These are phyloP conservation scores for Lacerta agilis DNA, from an alignment of 2,797 vertebrate species.

Conservation along the genomic window DNA sequence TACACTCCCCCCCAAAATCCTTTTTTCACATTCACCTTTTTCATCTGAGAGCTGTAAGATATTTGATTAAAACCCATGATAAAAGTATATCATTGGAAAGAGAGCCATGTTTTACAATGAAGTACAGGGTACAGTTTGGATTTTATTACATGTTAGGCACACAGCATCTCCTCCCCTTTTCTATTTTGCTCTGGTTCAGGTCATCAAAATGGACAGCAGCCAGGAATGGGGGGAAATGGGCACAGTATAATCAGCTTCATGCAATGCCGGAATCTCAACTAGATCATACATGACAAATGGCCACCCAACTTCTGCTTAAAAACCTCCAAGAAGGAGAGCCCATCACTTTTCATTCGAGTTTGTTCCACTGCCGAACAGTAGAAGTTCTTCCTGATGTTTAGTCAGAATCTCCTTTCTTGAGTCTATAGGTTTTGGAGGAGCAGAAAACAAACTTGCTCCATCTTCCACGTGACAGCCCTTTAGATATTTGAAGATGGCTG, in stretches of 20 bases:
- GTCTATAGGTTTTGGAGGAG: too few species aligned
- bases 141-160: slow-evolving; percentile 3
- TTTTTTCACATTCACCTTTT: slow-evolving; percentile 47
- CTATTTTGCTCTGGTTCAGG: accelerated
- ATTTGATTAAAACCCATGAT: slow-evolving; percentile 49
- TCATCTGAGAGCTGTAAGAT: slow-evolving; percentile 47
- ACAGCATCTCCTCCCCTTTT: too few species aligned
- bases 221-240: not conserved
- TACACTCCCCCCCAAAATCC: slow-evolving; percentile 3
- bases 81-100: slow-evolving; percentile 13
- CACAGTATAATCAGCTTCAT: not conserved
- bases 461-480: too few species aligned
- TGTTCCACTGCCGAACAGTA: too few species aligned
- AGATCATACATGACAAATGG: too few species aligned
- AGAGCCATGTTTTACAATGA: slow-evolving; percentile 32
- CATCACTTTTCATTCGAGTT: too few species aligned
- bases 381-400: too few species aligned
- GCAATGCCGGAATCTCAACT: not conserved
- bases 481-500: too few species aligned
- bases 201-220: not conserved
- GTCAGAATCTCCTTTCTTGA: too few species aligned
- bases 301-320: too few species aligned
- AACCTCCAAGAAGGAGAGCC: too few species aligned
- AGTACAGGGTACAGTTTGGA: slow-evolving; percentile 13
- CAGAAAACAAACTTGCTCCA: too few species aligned